A percentile compares a stretch with the other conserved stretches of the same genome.
Conservation (phyloP, 2,113 vertebrate genomes). For the Eubucco bourcierii region DNA sequence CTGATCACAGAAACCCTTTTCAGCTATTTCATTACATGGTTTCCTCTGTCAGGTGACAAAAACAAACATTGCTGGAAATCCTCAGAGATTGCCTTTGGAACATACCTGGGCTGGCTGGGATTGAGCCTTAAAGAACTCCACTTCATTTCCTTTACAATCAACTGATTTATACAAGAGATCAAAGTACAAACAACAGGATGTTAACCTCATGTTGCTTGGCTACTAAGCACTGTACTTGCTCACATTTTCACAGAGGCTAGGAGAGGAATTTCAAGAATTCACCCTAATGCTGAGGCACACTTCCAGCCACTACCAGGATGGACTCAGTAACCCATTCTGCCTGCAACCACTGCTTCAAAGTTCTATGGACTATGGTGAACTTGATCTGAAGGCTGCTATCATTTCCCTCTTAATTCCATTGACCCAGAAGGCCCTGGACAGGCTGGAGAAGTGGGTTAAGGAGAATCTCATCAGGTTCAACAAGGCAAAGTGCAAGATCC, state of each 20-base stretch:
- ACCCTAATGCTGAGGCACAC: neutral
- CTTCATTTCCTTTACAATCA: constrained; percentile 19
- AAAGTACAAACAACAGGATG: constrained; percentile 24
- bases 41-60: neutral
- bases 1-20: neutral
- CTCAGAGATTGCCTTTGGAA: neutral
- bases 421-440: too few species aligned
- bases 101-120: neutral
- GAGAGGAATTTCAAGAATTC: constrained; percentile 25
- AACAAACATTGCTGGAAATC: neutral
- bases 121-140: neutral
- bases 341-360: neutral
- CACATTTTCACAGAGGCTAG: neutral
- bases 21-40: neutral
- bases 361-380: neutral
- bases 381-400: neutral
- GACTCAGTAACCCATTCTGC: neutral
- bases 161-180: neutral
- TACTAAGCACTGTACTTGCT: neutral
- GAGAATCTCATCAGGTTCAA: too few species aligned
- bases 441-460: too few species aligned
- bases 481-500: too few species aligned
- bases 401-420: neutral
- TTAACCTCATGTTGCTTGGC: neutral
- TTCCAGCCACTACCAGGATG: neutral